Conservation (phyloP, 2,888 invertebrate genomes). For the Portevinia maculata region DNA sequence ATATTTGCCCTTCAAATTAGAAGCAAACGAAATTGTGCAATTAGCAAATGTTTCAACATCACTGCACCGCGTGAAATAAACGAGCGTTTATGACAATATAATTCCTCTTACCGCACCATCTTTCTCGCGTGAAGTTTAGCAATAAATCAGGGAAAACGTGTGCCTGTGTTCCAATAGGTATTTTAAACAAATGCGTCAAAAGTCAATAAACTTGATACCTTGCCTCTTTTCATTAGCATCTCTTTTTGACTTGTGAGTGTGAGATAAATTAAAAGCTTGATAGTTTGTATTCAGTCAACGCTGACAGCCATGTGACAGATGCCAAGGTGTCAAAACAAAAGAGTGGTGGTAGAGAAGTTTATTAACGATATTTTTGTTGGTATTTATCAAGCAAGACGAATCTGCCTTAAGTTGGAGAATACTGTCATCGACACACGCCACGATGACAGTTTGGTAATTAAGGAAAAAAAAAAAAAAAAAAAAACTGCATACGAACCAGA, state of each 20-base stretch:
- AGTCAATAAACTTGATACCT: slow-evolving; percentile 42
- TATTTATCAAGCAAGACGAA: not conserved
- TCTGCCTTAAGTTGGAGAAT: not conserved
- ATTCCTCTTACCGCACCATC: slow-evolving; percentile 20
- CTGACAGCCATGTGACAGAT: slow-evolving; percentile 35
- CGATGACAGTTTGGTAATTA: slow-evolving; percentile 44
- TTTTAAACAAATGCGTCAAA: slow-evolving; percentile 16
- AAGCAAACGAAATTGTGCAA: slow-evolving; percentile 65
- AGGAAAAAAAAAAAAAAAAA: slow-evolving; percentile 10
- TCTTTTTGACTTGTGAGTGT: slow-evolving; percentile 10
- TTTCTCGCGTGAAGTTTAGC: slow-evolving; percentile 43
- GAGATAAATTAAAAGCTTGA: not conserved
- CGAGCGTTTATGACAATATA: slow-evolving; percentile 23
- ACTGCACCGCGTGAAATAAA: slow-evolving; percentile 23
- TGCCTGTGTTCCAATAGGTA: slow-evolving; percentile 32
- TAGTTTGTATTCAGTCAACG: slow-evolving; percentile 25
- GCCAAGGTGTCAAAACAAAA: slow-evolving; percentile 30
- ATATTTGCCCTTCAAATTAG: slow-evolving; percentile 62
- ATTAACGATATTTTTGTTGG: not conserved
- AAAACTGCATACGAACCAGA: slow-evolving; percentile 9
- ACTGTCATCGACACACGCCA: slow-evolving; percentile 1
- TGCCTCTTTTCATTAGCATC: slow-evolving; percentile 35
- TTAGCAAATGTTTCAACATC: slow-evolving; percentile 57
- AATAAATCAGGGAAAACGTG: slow-evolving; percentile 11
- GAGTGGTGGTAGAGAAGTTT: slow-evolving; percentile 10